Evolutionary conservation across 2,888 invertebrate genomes (phyloP).

Genomic region (Phyto melanocephala): DNA sequence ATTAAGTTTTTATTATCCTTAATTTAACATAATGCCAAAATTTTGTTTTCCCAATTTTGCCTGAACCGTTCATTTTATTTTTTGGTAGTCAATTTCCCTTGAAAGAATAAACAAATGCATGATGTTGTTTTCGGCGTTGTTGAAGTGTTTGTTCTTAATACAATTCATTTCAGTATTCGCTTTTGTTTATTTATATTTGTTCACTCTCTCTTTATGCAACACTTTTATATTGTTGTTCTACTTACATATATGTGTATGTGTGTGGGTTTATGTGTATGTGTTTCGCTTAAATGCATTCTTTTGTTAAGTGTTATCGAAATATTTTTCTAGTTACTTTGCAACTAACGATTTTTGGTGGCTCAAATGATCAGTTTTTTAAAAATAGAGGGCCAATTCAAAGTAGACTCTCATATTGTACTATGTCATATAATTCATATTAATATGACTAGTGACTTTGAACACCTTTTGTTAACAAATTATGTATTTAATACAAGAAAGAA

Average conservation of each 20-base stretch:
- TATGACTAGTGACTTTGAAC: too few species aligned
- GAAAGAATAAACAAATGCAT: not conserved
- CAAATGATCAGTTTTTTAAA: not conserved
- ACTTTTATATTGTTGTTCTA: conserved; percentile 5
- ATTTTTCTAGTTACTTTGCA: conserved; percentile 34
- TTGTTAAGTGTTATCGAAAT: conserved; percentile 45
- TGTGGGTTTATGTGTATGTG: not conserved
- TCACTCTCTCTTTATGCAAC: not conserved
- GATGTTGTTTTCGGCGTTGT: not conserved
- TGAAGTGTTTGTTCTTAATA: conserved; percentile 29
- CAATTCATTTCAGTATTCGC: conserved; percentile 30
- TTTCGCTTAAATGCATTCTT: conserved; percentile 32
- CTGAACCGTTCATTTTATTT: not conserved
- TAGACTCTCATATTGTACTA: too few species aligned
- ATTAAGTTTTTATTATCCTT: too few species aligned
- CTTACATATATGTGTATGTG: not conserved
- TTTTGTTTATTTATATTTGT: conserved; percentile 8
- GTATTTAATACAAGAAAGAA: too few species aligned
- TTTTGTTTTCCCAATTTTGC: too few species aligned
- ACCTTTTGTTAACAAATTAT: too few species aligned
- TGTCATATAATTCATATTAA: too few species aligned
- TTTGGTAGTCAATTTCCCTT: not conserved
- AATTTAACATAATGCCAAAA: too few species aligned
- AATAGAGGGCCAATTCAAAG: not conserved
- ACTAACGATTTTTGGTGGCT: not conserved